Evolutionary conservation across 1,140 invertebrate genomes (phyloP), one percentile per base, ranked within the genome.

Genomic region (roundworm (Caenorhabditis elegans)): DNA sequence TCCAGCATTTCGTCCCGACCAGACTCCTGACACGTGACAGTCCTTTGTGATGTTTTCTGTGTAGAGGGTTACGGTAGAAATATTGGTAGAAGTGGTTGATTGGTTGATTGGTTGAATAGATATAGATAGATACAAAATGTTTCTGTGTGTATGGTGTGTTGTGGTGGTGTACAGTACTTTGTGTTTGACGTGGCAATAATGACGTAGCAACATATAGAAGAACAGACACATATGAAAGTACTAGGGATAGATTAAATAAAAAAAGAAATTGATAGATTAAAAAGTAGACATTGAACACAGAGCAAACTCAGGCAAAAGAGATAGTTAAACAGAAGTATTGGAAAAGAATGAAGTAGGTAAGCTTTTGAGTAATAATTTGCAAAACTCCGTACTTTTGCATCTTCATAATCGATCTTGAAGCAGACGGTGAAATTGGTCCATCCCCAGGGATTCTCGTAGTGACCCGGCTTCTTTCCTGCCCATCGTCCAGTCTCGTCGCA

Each of bases 371-470:
- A 19, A 19, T 8, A 75, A 28, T 48, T 36, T 3, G 28, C n/a
- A n/a, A 65, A 2, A 65, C 10, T 39, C 47, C 82, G 77, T 83
- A 83, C 82, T 78, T 78, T 70, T 34, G 79, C 82, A 47, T 83
- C 82, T 48, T 79, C 82, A 53, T 53, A 83, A 53, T 83, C 77
- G 76, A 83, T 60, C 47, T 75, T 93, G 87, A 94, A 94, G 87
- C 95, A 96, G 0, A 93, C 92, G 0, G 93, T 94, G 88, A 95
- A 96, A 90, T 96, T 95, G 3, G 95, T 95, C 93, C 94, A 96
- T 0, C 95, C 95, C 6, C 91, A 91, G 2, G 89, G 87, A 70
- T 87, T 88, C 76, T 87, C 87, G 76, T 83, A 83, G 39, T 53
- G 28, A 36, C 76, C 76, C 26, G 76, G 55, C 24, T 79, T 55